Base-by-base conservation (phyloP, 2,797 vertebrate species). In the Cossypha heuglini region DNA sequence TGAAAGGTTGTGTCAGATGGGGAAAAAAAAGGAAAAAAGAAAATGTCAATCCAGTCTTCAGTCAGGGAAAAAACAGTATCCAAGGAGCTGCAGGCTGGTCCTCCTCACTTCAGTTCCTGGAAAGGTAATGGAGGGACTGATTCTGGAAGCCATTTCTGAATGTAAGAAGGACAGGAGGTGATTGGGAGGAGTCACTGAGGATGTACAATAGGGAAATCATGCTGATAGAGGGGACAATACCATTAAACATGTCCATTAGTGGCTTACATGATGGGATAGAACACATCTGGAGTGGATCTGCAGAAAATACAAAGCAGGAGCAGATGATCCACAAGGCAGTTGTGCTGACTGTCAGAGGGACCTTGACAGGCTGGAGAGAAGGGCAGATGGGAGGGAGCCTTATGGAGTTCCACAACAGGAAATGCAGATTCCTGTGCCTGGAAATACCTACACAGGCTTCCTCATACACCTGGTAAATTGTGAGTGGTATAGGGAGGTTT, bases 381-480 rank as follows among this genome's bases (percentile, higher is more conserved):
- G 12, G 16, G 11, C 21, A 71, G 43, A 22, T 31, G 28, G 13
- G 45, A 85, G 24, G 8, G 25, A 81, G 7, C 7, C 1, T 73
- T 45, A 18, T 9, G 6, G 71, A 79, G 11, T n/a, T 68, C 9
- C 35, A 5, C 7, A 64, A 13, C 1, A 66, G 35, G 25, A 82
- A 43, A 40, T 21, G 16, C 5, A 52, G 13, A 11, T 20, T 40
- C 33, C 33, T 80, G 38, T 2, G 43, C 8, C n/a, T 40, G 21
- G 8, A 13, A 76, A 37, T 61, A 37, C 7, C 25, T 43, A 3
- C 1, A 4, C 21, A 55, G 38, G 16, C 22, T 67, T 74, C 40
- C 37, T 69, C 0, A 0, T 25, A 22, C 3, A 7, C 52, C 20
- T 58, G 31, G 15, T 19, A 74, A 63, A 22, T 4, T 59, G 3